These are phyloP conservation scores for Dusona sp. DNA, from an alignment of 2,888 invertebrate genomes.

Conservation along the genomic window DNA sequence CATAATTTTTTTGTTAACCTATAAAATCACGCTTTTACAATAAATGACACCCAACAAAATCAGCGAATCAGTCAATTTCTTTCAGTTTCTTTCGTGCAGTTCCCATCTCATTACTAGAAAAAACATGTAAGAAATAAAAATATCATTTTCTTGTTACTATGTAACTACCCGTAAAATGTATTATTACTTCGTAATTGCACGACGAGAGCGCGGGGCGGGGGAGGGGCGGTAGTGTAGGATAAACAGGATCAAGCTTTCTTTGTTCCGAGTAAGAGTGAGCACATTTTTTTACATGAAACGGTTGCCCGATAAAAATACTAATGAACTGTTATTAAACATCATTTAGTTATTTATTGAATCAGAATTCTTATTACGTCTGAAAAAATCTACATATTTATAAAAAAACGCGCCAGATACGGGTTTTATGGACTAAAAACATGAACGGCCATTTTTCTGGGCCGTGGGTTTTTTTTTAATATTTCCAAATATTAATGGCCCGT, in stretches of 20 bases:
- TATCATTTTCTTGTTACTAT: too few species aligned
- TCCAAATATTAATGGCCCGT: not conserved
- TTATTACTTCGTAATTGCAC: not conserved
- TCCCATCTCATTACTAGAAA: not conserved
- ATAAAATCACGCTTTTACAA: not conserved
- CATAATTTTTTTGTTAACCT: not conserved
- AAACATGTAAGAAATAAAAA: too few species aligned
- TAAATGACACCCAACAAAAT: not conserved
- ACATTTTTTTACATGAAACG: not conserved
- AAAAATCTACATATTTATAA: not conserved
- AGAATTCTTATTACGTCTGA: not conserved
- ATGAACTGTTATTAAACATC: not conserved
- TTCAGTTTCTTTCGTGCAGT: not conserved
- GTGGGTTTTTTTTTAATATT: not conserved
- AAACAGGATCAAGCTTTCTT: not conserved
- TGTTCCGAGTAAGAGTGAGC: not conserved
- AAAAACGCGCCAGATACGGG: not conserved
- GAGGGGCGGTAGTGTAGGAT: not conserved
- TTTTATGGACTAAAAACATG: too few species aligned
- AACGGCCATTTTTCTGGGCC: too few species aligned
- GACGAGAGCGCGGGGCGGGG: not conserved
- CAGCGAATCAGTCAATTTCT: not conserved
- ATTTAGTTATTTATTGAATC: not conserved
- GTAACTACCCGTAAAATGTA: not conserved
- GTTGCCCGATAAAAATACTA: not conserved